A percentile compares a stretch with the other conserved stretches of the same genome.
These are phyloP conservation scores for Schizopygopsis malacanthus DNA, from an alignment of 2,797 vertebrate genomes.

Conservation along the genomic window DNA sequence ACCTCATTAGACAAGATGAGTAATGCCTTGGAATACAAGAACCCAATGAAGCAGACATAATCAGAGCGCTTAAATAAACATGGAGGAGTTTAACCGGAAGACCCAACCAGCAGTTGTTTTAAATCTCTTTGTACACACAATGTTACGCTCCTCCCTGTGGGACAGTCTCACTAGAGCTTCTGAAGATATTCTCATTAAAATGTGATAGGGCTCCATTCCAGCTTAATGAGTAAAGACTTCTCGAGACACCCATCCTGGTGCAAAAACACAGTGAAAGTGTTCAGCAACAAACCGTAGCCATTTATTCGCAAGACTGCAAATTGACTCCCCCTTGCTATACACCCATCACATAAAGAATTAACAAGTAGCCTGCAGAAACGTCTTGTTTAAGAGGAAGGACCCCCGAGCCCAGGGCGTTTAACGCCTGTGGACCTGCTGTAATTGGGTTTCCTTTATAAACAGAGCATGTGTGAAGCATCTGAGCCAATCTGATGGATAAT, in stretches of 20 bases:
- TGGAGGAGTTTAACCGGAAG: background rate
- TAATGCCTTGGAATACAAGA: conserved; percentile 20
- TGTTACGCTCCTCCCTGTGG: conserved; percentile 18
- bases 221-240: conserved; percentile 14
- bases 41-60: conserved; percentile 23
- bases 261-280: background rate
- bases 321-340: conserved; percentile 1
- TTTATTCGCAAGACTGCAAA: background rate
- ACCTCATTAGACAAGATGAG: conserved; percentile 32
- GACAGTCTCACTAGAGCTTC: conserved; percentile 24
- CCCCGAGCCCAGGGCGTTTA: conserved; percentile 33
- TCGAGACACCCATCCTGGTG: background rate
- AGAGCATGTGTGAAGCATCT: conserved; percentile 43
- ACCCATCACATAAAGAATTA: conserved; percentile 39
- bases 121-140: conserved; percentile 22
- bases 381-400: conserved; percentile 42
- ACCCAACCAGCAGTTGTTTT: conserved; percentile 23
- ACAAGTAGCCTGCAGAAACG: conserved; percentile 39
- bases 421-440: conserved; percentile 47
- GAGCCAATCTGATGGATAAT: conserved; percentile 26
- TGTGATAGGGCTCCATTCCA: conserved; percentile 24
- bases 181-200: conserved; percentile 47
- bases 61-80: conserved; percentile 32
- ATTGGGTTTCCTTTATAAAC: conserved; percentile 54
- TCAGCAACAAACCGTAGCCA: background rate